phyloP scores from a whole-genome alignment of 53 echinoderm and acorn worm genomes.

The Echinometra lucunter region DNA sequence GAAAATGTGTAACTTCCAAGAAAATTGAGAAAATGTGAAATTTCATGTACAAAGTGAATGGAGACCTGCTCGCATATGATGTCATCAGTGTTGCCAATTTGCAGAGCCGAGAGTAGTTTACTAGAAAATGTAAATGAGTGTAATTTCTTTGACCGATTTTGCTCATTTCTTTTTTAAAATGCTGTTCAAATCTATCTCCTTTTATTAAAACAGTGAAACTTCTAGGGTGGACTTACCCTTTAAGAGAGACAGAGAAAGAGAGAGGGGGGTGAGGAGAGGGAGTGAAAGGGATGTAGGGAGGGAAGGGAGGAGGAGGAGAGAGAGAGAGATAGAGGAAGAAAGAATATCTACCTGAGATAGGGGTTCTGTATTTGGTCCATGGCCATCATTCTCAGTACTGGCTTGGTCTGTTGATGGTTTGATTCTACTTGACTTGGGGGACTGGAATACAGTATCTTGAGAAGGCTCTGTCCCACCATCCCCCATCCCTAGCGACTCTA shows the following conservation, averaged over 20 bases:
- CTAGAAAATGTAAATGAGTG: no score
- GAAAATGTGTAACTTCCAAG: no score
- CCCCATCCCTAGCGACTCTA: conserved; percentile 24
- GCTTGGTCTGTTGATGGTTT: background rate
- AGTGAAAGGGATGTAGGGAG: background rate
- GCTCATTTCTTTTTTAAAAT: no score
- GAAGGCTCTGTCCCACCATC: conserved; percentile 25
- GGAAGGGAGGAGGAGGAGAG: background rate
- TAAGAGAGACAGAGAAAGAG: background rate
- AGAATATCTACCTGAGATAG: conserved; percentile 51
- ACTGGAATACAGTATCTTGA: conserved; percentile 58
- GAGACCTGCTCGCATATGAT: no score
- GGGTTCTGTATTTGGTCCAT: conserved; percentile 68
- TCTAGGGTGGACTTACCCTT: background rate
- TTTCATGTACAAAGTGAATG: no score
- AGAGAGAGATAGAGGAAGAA: background rate
- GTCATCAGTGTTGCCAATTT: no score
- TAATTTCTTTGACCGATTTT: no score
- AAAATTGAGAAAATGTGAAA: no score
- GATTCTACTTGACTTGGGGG: conserved; percentile 51
- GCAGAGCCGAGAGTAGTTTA: no score
- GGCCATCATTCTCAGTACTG: conserved; percentile 46
- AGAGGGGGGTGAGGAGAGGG: background rate
- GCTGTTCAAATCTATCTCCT: no score
- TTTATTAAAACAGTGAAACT: no score